A percentile compares a stretch with the other conserved stretches of the same genome.
Evolutionary conservation across 2,888 invertebrate genomes (phyloP).

Genomic region (Merodon equestris): DNA sequence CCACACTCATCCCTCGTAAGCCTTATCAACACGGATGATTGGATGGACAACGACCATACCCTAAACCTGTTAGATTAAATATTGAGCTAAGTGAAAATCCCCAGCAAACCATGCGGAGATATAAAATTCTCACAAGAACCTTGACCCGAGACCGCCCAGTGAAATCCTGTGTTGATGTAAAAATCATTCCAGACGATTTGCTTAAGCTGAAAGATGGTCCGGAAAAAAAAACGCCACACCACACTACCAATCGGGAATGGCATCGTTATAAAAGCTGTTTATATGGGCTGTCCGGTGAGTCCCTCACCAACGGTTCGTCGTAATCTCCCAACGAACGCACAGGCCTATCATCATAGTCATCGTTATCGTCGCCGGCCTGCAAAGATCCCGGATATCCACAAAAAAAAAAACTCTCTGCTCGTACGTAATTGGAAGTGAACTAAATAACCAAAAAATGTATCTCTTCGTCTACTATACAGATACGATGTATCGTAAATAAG

Average conservation of each 20-base stretch:
- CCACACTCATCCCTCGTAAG: too few species aligned
- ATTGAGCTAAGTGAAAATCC: constrained; percentile 27
- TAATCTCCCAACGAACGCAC: constrained; percentile 11
- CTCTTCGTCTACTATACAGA: neutral
- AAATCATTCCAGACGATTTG: constrained; percentile 38
- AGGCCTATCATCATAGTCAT: constrained; percentile 18
- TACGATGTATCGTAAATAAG: constrained; percentile 30
- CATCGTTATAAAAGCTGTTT: constrained; percentile 9
- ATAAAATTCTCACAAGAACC: constrained; percentile 11
- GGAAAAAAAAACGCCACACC: constrained; percentile 7
- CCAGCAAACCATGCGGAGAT: neutral
- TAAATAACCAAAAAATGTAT: constrained; percentile 10
- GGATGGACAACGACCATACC: too few species aligned
- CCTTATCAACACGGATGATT: too few species aligned
- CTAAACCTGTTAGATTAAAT: constrained; percentile 23
- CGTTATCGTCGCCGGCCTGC: neutral
- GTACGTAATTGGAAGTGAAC: constrained; percentile 34
- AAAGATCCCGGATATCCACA: neutral
- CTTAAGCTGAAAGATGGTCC: neutral
- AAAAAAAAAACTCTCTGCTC: constrained; percentile 3
- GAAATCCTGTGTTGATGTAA: constrained; percentile 24
- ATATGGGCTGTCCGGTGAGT: constrained; percentile 22
- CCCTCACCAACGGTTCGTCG: constrained; percentile 20
- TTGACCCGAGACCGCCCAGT: neutral
- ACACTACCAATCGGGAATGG: neutral